These are phyloP conservation scores for Gadopsis marmoratus DNA, from an alignment of 2,797 vertebrate species.

Conservation along the genomic window DNA sequence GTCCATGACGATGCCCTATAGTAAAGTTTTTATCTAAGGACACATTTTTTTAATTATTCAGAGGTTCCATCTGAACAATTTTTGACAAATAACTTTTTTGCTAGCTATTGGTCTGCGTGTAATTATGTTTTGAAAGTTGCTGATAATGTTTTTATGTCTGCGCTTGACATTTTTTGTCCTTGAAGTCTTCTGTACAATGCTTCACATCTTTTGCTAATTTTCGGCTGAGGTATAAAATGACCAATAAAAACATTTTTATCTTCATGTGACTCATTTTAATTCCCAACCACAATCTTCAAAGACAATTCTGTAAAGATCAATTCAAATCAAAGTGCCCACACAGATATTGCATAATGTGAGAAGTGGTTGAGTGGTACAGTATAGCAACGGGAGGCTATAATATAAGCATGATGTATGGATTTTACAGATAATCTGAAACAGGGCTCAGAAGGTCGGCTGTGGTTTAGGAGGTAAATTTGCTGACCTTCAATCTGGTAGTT, in stretches of 20 bases:
- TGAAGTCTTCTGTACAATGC: not conserved
- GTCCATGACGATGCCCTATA: conserved; percentile 28
- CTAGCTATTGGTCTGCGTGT: not conserved
- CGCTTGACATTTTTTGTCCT: no score
- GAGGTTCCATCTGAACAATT: conserved; percentile 3
- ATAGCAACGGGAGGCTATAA: not conserved
- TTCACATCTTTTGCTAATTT: not conserved
- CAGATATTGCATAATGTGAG: conserved; percentile 4
- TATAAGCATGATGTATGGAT: not conserved
- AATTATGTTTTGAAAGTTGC: not conserved
- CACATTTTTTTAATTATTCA: conserved; percentile 20
- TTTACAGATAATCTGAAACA: conserved; percentile 12
- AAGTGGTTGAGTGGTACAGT: conserved; percentile 5
- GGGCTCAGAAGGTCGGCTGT: no score
- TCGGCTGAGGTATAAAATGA: not conserved
- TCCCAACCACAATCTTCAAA: conserved; percentile 22
- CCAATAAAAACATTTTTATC: conserved; percentile 8
- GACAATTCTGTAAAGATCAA: not conserved
- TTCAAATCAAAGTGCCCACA: not conserved
- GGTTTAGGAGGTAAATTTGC: no score
- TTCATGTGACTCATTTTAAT: conserved; percentile 10
- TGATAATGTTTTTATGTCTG: not conserved
- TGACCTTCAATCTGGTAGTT: no score
- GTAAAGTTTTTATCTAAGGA: not conserved
- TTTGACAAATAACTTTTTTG: not conserved